Base-by-base conservation (phyloP, 2,888 invertebrate species). In the Himalopsyche tibetana region DNA sequence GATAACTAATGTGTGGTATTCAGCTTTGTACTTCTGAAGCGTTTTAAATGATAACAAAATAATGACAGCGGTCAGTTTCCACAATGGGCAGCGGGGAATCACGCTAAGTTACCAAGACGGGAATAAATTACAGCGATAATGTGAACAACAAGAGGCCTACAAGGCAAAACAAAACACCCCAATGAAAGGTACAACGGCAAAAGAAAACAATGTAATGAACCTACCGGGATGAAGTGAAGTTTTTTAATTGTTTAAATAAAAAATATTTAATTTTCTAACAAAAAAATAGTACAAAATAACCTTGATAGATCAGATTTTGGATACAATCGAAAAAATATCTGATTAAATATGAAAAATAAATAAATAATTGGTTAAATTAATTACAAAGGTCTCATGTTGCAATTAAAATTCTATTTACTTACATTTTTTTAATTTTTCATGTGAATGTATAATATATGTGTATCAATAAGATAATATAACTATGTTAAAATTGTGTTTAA, bases 41-140 rank as follows among this genome's bases (percentile, higher is more conserved):
- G 63, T 63, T 63, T 63, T 19, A 63, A 63, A 63, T 63, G 63
- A 63, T 63, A 63, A 63, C 63, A 63, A 63, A 63, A 63, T 63
- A 63, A 63, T 63, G 63, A 63, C 63, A 63, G 63, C 63, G 63
- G 63, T 63, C 63, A 63, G 63, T 28, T 63, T n/a, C 63, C 63
- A 63, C 63, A 63, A 63, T 63, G 63, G 63, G 63, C 63, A 63
- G 63, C 19, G 19, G 5, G 63, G 63, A n/a, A 63, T 63, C 63
- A 63, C 63, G 63, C 63, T 63, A 63, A 63, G 63, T 19, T 19
- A 6, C 63, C 63, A n/a, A 28, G 63, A 63, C 63, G 63, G 63
- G 63, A 28, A 63, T 63, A 63, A 63, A 63, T 63, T 63, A 63
- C 63, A 63, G 63, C 63, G 63, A 63, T 63, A 63, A 63, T 63